A percentile compares a stretch with the other conserved stretches of the same genome.
These are phyloP conservation scores for Boloria selene DNA, from an alignment of 2,888 invertebrate species.

Conservation along the genomic window DNA sequence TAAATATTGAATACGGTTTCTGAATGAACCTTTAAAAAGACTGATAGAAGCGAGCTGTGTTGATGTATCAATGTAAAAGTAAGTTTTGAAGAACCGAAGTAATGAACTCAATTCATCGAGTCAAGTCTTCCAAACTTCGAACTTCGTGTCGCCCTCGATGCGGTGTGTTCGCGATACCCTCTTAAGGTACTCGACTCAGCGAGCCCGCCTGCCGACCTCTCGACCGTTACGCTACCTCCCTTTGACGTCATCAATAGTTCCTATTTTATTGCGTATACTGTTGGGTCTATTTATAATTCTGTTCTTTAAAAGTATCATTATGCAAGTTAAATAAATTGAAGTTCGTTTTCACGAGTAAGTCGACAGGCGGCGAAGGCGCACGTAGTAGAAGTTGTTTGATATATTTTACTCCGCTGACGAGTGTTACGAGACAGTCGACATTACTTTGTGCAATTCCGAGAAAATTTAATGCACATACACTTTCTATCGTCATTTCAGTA, in stretches of 20 bases:
- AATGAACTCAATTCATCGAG: slow-evolving; percentile 46
- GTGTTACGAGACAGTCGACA: not conserved
- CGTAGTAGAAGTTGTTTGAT: not conserved
- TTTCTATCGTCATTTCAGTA: slow-evolving; percentile 8
- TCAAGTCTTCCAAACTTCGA: slow-evolving; percentile 55
- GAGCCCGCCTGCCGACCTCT: not conserved
- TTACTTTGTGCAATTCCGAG: not conserved
- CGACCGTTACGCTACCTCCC: not conserved
- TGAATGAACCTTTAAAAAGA: slow-evolving; percentile 46
- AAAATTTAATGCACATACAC: not conserved
- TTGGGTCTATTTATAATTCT: no score
- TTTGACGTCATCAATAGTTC: not conserved
- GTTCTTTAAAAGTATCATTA: no score
- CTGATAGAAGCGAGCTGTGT: slow-evolving; percentile 49
- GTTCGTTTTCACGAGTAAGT: not conserved
- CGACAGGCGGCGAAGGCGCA: not conserved
- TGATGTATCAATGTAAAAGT: slow-evolving; percentile 32
- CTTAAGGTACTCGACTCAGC: not conserved
- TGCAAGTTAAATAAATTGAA: no score
- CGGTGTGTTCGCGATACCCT: slow-evolving; percentile 4
- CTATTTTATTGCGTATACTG: not conserved
- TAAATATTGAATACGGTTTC: slow-evolving; percentile 35
- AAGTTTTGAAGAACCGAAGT: slow-evolving; percentile 34
- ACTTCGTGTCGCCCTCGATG: slow-evolving; percentile 12
- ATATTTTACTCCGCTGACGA: not conserved